A percentile compares a stretch with the other conserved stretches of the same genome.
These are phyloP conservation scores for Limnephilus auricula DNA, from an alignment of 2,888 invertebrate genomes.

Conservation along the genomic window DNA sequence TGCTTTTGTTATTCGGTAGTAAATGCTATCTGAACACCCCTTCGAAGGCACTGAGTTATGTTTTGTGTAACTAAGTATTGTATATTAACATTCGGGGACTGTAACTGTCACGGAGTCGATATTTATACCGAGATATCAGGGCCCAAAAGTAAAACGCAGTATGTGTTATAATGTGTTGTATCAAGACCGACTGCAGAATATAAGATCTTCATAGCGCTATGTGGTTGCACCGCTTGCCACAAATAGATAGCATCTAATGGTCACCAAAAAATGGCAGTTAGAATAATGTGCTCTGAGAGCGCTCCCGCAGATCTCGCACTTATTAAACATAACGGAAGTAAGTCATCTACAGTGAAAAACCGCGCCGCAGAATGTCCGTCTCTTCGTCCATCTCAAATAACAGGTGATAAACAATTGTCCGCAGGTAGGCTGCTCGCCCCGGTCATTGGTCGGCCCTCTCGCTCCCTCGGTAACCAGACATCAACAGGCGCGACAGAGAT, in stretches of 20 bases:
- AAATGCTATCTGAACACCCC: too few species aligned
- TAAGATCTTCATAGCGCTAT: too few species aligned
- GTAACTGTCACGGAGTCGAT: too few species aligned
- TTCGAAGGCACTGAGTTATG: too few species aligned
- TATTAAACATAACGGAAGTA: conserved; percentile 41
- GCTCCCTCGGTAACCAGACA: conserved; percentile 38
- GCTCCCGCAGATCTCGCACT: not conserved
- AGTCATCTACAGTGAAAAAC: conserved; percentile 39
- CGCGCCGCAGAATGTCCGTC: conserved; percentile 45
- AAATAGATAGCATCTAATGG: not conserved
- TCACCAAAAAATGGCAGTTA: not conserved
- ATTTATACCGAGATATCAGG: too few species aligned
- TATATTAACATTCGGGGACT: too few species aligned
- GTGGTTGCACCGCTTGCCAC: not conserved
- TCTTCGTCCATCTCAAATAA: conserved; percentile 60
- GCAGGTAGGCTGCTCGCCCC: conserved; percentile 54
- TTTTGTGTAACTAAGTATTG: too few species aligned
- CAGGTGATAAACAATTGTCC: conserved; percentile 63
- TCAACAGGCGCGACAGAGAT: conserved; percentile 50
- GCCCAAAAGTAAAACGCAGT: too few species aligned
- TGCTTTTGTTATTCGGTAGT: too few species aligned
- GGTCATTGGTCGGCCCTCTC: conserved; percentile 58
- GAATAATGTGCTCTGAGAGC: not conserved
- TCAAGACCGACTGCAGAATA: too few species aligned
- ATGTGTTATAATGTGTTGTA: too few species aligned